Conservation (phyloP, 2,113 vertebrate species). For the Toxotes jaculatrix region DNA sequence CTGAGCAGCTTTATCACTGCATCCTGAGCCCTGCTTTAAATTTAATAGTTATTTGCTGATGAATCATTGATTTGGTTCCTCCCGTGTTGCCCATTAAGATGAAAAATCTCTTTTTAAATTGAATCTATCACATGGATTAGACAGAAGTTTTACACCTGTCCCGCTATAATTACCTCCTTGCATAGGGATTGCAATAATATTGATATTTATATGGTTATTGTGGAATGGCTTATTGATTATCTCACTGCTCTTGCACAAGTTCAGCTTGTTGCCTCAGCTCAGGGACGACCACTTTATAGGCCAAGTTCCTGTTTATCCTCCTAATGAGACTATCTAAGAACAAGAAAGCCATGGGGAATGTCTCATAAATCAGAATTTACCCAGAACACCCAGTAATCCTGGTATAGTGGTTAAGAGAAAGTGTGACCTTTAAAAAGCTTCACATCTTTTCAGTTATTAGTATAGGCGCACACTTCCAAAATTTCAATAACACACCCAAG, state of each 20-base stretch:
- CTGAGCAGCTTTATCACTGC: slow-evolving; percentile 51
- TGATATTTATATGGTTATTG: slow-evolving; percentile 66
- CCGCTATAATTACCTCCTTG: slow-evolving; percentile 56
- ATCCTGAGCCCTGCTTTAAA: slow-evolving; percentile 38
- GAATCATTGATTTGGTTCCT: slow-evolving; percentile 69
- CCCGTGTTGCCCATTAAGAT: slow-evolving; percentile 62
- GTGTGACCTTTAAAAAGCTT: slow-evolving; percentile 6
- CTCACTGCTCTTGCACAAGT: slow-evolving; percentile 33
- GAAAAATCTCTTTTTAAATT: slow-evolving; percentile 62
- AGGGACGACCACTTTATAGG: slow-evolving; percentile 21
- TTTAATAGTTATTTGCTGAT: slow-evolving; percentile 68
- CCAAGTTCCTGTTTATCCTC: slow-evolving; percentile 43
- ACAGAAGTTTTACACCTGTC: slow-evolving; percentile 46
- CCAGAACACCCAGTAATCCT: slow-evolving; percentile 2
- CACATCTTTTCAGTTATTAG: slow-evolving; percentile 3
- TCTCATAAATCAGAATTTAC: slow-evolving; percentile 19
- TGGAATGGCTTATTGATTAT: slow-evolving; percentile 69
- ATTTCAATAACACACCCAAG: background rate
- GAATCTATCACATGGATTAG: slow-evolving; percentile 57
- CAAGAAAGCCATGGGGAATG: background rate
- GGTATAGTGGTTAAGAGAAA: slow-evolving; percentile 1
- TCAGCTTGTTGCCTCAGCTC: slow-evolving; percentile 19
- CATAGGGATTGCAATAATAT: slow-evolving; percentile 59
- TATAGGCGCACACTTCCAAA: background rate
- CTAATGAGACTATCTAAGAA: slow-evolving; percentile 23